Conservation (phyloP, 2,888 invertebrate genomes). For the Plagodis dolabraria region DNA sequence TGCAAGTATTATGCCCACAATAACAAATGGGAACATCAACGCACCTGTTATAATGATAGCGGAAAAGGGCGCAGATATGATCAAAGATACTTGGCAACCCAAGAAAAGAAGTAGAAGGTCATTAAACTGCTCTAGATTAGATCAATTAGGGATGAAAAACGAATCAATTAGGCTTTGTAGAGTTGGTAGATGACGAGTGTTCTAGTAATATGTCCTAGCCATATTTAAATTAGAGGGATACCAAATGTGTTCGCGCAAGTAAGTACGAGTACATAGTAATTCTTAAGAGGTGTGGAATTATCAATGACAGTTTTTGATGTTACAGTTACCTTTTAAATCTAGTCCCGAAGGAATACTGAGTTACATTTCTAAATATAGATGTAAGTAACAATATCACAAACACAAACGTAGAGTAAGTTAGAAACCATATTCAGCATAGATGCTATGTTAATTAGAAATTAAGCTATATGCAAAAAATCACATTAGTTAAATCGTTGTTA, state of each 20-base stretch:
- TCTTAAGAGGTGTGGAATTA: slow-evolving; percentile 14
- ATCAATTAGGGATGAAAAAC: slow-evolving; percentile 48
- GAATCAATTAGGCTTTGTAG: slow-evolving; percentile 49
- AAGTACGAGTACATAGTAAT: slow-evolving; percentile 1
- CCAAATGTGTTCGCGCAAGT: slow-evolving; percentile 28
- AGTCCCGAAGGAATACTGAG: slow-evolving; percentile 29
- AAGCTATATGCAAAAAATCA: no score
- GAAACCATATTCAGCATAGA: no score
- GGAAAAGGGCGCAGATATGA: slow-evolving; percentile 93
- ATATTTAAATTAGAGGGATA: slow-evolving; percentile 24
- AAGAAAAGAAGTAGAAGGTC: slow-evolving; percentile 57
- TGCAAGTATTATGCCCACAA: slow-evolving; percentile 94
- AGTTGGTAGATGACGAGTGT: slow-evolving; percentile 60
- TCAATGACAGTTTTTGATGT: slow-evolving; percentile 17
- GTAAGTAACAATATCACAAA: slow-evolving; percentile 8
- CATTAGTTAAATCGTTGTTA: no score
- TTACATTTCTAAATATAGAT: slow-evolving; percentile 16
- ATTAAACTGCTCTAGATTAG: slow-evolving; percentile 52
- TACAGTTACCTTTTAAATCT: slow-evolving; percentile 33
- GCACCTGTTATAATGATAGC: slow-evolving; percentile 95
- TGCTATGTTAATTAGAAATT: no score
- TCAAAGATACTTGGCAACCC: slow-evolving; percentile 89
- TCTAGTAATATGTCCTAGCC: slow-evolving; percentile 13
- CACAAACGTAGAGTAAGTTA: background rate
- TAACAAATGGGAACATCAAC: slow-evolving; percentile 94